A percentile compares a stretch with the other conserved stretches of the same genome.
Evolutionary conservation across 2,797 vertebrate species (phyloP).

Genomic region (Mallotus villosus): DNA sequence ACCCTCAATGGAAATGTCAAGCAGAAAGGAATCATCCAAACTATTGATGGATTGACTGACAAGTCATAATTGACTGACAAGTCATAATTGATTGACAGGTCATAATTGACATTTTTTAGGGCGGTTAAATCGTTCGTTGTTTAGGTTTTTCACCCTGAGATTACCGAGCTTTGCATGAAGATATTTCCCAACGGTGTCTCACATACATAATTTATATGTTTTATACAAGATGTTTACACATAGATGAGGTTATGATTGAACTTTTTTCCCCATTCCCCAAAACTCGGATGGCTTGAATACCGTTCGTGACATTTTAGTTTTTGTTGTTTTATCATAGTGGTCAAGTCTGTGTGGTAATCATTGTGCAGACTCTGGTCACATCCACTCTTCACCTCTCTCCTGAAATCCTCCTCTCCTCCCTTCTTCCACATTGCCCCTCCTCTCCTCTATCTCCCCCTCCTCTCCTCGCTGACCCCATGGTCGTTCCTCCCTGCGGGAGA

Average conservation of each 20-base stretch:
- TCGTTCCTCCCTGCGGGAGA: conserved; percentile 52
- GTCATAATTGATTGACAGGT: conserved; percentile 50
- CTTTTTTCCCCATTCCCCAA: background rate
- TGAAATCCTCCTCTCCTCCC: background rate
- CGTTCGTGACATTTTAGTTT: background rate
- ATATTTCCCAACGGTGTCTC: no score
- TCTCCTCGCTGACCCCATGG: conserved; percentile 36
- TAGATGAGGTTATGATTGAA: no score
- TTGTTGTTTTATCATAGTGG: no score
- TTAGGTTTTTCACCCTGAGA: no score
- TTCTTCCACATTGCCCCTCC: conserved; percentile 17
- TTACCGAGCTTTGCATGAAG: no score
- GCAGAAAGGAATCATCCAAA: conserved; percentile 64
- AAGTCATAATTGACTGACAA: conserved; percentile 25
- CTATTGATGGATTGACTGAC: conserved; percentile 56
- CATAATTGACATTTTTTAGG: conserved; percentile 44
- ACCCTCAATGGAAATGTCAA: conserved; percentile 70
- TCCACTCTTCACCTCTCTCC: conserved; percentile 1
- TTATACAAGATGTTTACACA: no score
- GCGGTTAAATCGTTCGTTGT: conserved; percentile 35
- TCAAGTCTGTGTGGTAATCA: no score
- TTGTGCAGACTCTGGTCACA: no score
- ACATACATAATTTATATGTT: no score
- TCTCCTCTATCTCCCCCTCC: conserved; percentile 44
- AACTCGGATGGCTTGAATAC: background rate